Conservation (phyloP, 1,140 invertebrate genomes). For the Apis cerana region DNA sequence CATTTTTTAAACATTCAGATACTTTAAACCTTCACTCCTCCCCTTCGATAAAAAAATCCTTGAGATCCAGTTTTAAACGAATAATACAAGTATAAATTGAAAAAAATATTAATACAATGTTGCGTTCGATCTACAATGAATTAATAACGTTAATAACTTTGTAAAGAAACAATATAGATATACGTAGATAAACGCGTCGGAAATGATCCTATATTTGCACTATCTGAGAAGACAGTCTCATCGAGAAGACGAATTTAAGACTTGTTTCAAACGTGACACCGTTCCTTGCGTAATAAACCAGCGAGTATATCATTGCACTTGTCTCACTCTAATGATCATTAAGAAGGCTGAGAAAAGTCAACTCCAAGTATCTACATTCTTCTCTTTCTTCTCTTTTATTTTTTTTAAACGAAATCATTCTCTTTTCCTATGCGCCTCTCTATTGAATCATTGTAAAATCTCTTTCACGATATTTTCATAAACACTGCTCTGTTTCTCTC, state of each 20-base stretch:
- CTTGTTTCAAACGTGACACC: conserved; percentile 1
- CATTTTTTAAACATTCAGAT: no score
- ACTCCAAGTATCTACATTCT: conserved; percentile 13
- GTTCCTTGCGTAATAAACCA: conserved; percentile 11
- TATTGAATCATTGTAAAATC: neutral
- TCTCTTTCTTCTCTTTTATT: neutral
- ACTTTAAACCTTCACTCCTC: no score
- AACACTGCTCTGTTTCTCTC: neutral
- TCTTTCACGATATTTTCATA: neutral
- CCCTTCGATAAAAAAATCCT: no score
- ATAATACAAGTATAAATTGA: neutral
- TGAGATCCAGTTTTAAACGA: neutral
- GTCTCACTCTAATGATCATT: conserved; percentile 57
- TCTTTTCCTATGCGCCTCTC: neutral
- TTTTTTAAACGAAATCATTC: neutral
- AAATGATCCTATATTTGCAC: neutral
- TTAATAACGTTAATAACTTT: neutral
- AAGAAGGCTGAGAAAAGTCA: conserved; percentile 43
- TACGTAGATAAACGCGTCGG: neutral
- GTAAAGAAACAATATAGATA: neutral
- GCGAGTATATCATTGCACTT: conserved; percentile 33
- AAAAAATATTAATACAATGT: neutral
- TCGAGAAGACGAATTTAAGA: neutral
- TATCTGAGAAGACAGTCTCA: neutral
- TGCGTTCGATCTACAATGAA: neutral